Evolutionary conservation across 2,797 vertebrate genomes (phyloP).

Genomic region (Gallinago nigripennis): DNA sequence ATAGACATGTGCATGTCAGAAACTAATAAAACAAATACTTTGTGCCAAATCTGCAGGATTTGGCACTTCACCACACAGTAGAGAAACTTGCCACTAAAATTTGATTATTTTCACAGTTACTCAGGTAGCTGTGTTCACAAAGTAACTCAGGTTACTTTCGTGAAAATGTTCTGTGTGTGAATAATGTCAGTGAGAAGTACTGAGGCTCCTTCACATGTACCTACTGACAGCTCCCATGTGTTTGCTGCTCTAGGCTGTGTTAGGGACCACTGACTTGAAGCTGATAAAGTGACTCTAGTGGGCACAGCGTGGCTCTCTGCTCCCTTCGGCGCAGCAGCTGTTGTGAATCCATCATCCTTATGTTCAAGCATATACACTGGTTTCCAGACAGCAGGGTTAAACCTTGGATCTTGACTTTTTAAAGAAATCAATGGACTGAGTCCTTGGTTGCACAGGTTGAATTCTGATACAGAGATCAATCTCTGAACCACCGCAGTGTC

Average conservation of each 20-base stretch:
- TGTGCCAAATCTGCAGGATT: background rate
- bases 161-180: background rate
- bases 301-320: background rate
- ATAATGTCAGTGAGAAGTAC: background rate
- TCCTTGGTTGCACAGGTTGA: background rate
- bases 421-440: background rate
- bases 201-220: background rate
- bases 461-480: background rate
- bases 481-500: fast-evolving
- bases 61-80: background rate
- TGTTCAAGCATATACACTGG: background rate
- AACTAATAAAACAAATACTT: background rate
- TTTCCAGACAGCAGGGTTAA: background rate
- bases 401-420: background rate
- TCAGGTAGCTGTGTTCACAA: no score
- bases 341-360: background rate
- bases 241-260: background rate
- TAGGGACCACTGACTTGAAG: fast-evolving
- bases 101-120: background rate
- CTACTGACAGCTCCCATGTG: background rate
- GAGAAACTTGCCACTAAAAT: background rate
- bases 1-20: background rate
- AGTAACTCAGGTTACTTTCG: background rate
- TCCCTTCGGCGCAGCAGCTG: background rate
- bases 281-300: background rate